phyloP scores from a whole-genome alignment of 2,113 vertebrate genomes.

The Cacatua alba region DNA sequence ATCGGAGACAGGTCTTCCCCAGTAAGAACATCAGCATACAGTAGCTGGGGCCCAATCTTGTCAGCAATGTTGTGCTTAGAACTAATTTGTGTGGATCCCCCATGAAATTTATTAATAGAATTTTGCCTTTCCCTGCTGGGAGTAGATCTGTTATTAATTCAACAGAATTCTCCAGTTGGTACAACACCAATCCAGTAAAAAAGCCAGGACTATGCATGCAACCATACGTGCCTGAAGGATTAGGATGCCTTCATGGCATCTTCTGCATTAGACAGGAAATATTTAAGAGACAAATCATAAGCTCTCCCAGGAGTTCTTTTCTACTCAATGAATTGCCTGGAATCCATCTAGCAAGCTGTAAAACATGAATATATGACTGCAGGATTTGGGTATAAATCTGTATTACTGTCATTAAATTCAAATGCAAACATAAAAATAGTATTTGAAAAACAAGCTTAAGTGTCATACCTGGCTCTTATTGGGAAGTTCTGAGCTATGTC shows the following conservation, averaged over 20 bases:
- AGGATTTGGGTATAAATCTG: neutral
- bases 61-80: neutral
- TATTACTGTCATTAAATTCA: neutral
- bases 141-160: neutral
- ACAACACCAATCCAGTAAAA: neutral
- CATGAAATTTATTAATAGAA: neutral
- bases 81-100: neutral
- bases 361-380: neutral
- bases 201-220: neutral
- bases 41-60: neutral
- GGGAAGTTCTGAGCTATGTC: constrained; percentile 97
- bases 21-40: neutral
- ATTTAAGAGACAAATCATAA: neutral
- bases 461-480: constrained; percentile 89
- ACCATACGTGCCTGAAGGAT: neutral
- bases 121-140: neutral
- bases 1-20: neutral
- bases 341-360: neutral
- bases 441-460: neutral
- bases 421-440: neutral
- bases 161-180: neutral
- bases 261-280: neutral
- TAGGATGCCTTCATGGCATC: neutral
- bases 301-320: neutral
- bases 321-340: neutral